These are phyloP conservation scores for Sebastes matsubarae DNA, from an alignment of 2,797 vertebrate species.

Conservation along the genomic window DNA sequence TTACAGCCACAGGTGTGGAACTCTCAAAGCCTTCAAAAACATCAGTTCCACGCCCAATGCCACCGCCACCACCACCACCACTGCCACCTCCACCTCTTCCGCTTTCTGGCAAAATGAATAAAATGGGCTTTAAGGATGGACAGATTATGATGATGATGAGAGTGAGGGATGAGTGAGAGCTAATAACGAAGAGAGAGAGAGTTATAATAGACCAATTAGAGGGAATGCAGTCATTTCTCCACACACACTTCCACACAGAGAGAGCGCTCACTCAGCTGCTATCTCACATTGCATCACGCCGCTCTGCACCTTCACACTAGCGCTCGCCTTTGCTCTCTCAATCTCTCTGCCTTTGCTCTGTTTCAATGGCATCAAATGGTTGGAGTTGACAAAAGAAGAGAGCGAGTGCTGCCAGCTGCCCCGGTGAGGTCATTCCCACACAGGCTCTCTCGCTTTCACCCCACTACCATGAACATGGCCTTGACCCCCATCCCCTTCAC, in stretches of 20 bases:
- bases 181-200: conserved; percentile 38
- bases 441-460: conserved; percentile 44
- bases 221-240: conserved; percentile 57
- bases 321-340: conserved; percentile 63
- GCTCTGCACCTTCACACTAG: conserved; percentile 79
- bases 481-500: conserved; percentile 50
- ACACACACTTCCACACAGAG: conserved; percentile 14
- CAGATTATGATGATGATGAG: conserved; percentile 41
- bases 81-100: neutral
- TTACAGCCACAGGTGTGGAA: conserved; percentile 86
- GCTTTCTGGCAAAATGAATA: conserved; percentile 35
- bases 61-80: neutral
- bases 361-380: conserved; percentile 81
- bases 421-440: conserved; percentile 69
- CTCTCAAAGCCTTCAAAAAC: conserved; percentile 76
- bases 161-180: conserved; percentile 52
- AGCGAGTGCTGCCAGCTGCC: conserved; percentile 78
- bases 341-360: conserved; percentile 59
- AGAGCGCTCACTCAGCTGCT: conserved; percentile 72
- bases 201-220: conserved; percentile 58
- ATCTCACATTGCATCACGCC: conserved; percentile 81
- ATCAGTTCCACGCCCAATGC: conserved; percentile 36
- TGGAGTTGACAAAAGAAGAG: conserved; percentile 73
- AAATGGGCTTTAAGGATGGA: conserved; percentile 36
- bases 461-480: conserved; percentile 63